Evolutionary conservation across 1,140 invertebrate genomes (phyloP).

Genomic region (Uloborus diversus): DNA sequence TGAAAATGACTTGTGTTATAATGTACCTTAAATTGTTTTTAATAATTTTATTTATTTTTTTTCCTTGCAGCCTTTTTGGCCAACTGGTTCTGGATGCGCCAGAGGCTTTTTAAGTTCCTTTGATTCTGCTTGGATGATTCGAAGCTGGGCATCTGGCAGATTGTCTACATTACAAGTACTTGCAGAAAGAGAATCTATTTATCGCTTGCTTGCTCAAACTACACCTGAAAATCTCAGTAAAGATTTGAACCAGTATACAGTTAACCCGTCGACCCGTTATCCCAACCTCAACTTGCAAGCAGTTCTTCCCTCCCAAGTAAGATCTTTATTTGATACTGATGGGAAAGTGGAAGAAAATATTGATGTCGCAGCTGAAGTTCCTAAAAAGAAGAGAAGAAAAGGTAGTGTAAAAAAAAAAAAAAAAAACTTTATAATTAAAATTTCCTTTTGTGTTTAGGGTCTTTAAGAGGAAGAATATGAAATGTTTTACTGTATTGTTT

Average conservation of each 20-base stretch:
- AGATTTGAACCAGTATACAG: slow-evolving; percentile 85
- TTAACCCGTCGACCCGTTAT: slow-evolving; percentile 83
- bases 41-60: slow-evolving; percentile 55
- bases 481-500: no score
- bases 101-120: slow-evolving; percentile 94
- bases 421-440: neutral
- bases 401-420: no score
- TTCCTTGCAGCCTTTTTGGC: slow-evolving; percentile 89
- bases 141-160: slow-evolving; percentile 76
- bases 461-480: neutral
- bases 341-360: slow-evolving; percentile 61
- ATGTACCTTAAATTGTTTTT: slow-evolving; percentile 46
- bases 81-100: slow-evolving; percentile 96
- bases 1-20: no score
- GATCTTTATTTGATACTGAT: slow-evolving; percentile 64
- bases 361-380: slow-evolving; percentile 62
- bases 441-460: neutral
- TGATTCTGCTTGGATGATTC: slow-evolving; percentile 95
- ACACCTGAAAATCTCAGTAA: slow-evolving; percentile 94
- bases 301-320: slow-evolving; percentile 76
- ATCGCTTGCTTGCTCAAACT: slow-evolving; percentile 89
- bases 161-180: slow-evolving; percentile 70
- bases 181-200: slow-evolving; percentile 94
- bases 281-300: slow-evolving; percentile 70
- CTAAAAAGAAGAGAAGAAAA: slow-evolving; percentile 53